Evolutionary conservation across 1,140 invertebrate species (phyloP).

Genomic region (Calephelis nemesis): DNA sequence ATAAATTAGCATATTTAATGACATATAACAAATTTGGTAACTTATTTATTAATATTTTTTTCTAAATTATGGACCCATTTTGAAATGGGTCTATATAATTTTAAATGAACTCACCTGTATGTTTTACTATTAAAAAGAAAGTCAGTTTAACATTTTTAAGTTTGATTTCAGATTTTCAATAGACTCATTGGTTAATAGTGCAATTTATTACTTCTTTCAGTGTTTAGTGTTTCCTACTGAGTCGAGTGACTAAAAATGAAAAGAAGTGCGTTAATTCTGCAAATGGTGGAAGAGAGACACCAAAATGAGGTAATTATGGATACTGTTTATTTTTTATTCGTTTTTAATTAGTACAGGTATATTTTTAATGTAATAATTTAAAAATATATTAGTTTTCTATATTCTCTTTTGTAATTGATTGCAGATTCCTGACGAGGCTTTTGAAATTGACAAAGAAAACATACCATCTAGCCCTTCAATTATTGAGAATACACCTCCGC

Average conservation of each 20-base stretch:
- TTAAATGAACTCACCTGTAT: not conserved
- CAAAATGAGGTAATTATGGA: not conserved
- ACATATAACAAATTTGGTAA: not conserved
- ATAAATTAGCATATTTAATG: not conserved
- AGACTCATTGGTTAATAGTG: not conserved
- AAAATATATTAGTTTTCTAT: not conserved
- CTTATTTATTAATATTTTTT: not conserved
- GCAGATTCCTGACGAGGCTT: not conserved
- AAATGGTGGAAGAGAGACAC: not conserved
- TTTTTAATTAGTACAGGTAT: not conserved
- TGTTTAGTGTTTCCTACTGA: not conserved
- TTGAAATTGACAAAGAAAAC: not conserved
- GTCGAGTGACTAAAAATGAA: not conserved
- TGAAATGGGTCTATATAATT: not conserved
- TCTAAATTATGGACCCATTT: not conserved
- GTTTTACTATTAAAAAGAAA: not conserved
- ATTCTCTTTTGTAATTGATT: not conserved
- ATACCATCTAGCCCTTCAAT: not conserved
- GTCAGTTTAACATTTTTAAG: not conserved
- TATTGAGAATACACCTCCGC: not conserved
- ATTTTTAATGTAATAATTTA: not conserved
- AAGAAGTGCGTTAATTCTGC: not conserved
- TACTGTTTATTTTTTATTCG: conserved; percentile 1
- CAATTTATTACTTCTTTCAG: not conserved
- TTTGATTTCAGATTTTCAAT: not conserved